A percentile compares a stretch with the other conserved stretches of the same genome.
phyloP scores from a whole-genome alignment of 2,113 vertebrate species.

The Charina bottae region DNA sequence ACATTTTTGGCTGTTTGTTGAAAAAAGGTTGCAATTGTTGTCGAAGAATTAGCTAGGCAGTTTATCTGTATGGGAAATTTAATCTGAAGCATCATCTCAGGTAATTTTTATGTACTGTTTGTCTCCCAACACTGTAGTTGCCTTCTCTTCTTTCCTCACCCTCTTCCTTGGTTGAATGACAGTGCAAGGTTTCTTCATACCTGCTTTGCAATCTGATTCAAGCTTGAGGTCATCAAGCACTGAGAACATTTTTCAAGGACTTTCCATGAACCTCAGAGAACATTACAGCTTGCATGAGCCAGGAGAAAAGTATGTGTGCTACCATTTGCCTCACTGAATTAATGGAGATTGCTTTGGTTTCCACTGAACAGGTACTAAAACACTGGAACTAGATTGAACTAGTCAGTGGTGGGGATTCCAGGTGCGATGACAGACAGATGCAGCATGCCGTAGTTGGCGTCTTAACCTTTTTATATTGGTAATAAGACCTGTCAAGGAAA shows the following conservation, averaged over 20 bases:
- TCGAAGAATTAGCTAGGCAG: not conserved
- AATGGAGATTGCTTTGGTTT: slow-evolving; percentile 46
- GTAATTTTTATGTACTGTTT: slow-evolving; percentile 5
- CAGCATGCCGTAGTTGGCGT: slow-evolving; percentile 27
- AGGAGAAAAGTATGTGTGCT: slow-evolving; percentile 53
- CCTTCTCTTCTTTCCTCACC: slow-evolving; percentile 25
- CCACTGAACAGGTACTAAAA: slow-evolving; percentile 39
- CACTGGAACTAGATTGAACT: slow-evolving; percentile 40
- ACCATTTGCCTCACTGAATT: slow-evolving; percentile 25
- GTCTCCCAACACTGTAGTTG: not conserved
- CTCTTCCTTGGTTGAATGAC: slow-evolving; percentile 46
- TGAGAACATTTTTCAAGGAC: slow-evolving; percentile 55
- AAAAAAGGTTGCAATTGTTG: not conserved
- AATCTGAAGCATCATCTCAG: not conserved
- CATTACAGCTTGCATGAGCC: slow-evolving; percentile 44
- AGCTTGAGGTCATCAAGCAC: not conserved
- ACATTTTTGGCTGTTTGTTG: not conserved
- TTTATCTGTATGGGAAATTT: not conserved
- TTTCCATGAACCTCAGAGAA: slow-evolving; percentile 52
- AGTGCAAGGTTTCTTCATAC: slow-evolving; percentile 35
- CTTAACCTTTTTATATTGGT: slow-evolving; percentile 7
- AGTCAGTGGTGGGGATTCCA: slow-evolving; percentile 28
- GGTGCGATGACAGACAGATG: slow-evolving; percentile 43
- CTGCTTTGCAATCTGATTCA: slow-evolving; percentile 36
- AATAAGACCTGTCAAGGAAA: not conserved